Evolutionary conservation across 2,888 invertebrate genomes (phyloP), one percentile per base, ranked within the genome.

Genomic region (Tridacna crocea): DNA sequence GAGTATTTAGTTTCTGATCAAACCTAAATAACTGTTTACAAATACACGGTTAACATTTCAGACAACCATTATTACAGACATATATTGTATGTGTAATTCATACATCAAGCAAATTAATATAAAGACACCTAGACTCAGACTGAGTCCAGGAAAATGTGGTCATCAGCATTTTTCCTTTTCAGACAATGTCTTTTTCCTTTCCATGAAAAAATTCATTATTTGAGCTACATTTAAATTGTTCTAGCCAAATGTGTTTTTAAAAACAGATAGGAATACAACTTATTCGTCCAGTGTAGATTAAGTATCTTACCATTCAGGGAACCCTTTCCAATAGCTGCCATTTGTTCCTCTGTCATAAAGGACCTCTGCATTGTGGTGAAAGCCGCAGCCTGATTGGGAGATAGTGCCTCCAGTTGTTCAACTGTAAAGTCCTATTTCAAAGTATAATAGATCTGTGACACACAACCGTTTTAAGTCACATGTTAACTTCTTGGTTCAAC

Each of bases 291-390:
- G 61, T 61, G 12, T 17, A n/a, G 12, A 17, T 65, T 65, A n/a
- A n/a, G 12, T 27, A 17, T 22, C 72, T 24, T 70, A 77, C 77
- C 77, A 70, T 68, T 70, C 0, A 68, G 13, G 17, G 46, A 11
- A 13, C 13, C 15, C 12, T 46, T 51, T 19, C 66, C 63, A 19
- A 83, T 61, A 0, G 77, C 75, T 3, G 65, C 65, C 61, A 79
- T 58, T 72, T 84, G 84, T 11, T 82, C 81, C 58, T 82, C 66
- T 19, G 55, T 48, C 79, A 84, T 79, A 68, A 77, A 84, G 17
- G 80, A 80, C 51, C 79, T 73, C 63, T 84, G 84, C 75, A 79
- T 79, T 13, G 77, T 51, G 8, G 81, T 84, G 11, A 79, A 55
- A 46, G 84, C 81, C 22, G 74, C 70, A 4, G 22, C 72, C 65